Conservation (phyloP, 2,888 invertebrate genomes). For the Stratiomys singularior region DNA sequence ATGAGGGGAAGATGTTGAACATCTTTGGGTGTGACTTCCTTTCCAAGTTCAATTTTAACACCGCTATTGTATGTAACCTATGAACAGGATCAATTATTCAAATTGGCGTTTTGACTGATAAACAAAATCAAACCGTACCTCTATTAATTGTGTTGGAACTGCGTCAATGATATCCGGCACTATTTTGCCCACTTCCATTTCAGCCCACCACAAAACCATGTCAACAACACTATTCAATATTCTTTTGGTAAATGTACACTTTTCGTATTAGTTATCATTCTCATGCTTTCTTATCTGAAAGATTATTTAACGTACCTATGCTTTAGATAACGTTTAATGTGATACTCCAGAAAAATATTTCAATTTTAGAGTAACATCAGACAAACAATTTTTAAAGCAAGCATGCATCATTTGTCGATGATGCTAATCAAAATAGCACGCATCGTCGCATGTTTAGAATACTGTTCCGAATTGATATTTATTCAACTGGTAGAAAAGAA, state of each 20-base stretch:
- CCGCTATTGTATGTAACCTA: constrained; percentile 17
- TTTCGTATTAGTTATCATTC: not conserved
- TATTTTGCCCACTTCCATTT: constrained; percentile 35
- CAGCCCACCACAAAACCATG: not conserved
- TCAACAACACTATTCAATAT: too few relatives aligned
- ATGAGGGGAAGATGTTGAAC: constrained; percentile 55
- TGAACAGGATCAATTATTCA: not conserved
- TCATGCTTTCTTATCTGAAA: constrained; percentile 6
- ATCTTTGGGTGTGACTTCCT: constrained; percentile 71
- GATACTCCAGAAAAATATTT: not conserved
- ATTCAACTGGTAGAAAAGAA: not conserved
- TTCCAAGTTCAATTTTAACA: constrained; percentile 18
- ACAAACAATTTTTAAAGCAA: too few relatives aligned
- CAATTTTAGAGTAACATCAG: not conserved
- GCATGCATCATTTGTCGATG: too few relatives aligned
- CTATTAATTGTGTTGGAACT: constrained; percentile 54
- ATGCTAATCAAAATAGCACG: too few relatives aligned
- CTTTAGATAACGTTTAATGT: constrained; percentile 17
- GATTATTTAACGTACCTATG: not conserved
- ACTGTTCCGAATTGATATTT: too few relatives aligned
- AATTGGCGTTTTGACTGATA: too few relatives aligned
- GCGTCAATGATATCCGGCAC: constrained; percentile 51
- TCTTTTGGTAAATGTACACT: not conserved
- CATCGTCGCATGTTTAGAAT: too few relatives aligned
- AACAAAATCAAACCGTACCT: constrained; percentile 57